phyloP scores from a whole-genome alignment of 2,888 invertebrate species.

The Drosophila ustulata region DNA sequence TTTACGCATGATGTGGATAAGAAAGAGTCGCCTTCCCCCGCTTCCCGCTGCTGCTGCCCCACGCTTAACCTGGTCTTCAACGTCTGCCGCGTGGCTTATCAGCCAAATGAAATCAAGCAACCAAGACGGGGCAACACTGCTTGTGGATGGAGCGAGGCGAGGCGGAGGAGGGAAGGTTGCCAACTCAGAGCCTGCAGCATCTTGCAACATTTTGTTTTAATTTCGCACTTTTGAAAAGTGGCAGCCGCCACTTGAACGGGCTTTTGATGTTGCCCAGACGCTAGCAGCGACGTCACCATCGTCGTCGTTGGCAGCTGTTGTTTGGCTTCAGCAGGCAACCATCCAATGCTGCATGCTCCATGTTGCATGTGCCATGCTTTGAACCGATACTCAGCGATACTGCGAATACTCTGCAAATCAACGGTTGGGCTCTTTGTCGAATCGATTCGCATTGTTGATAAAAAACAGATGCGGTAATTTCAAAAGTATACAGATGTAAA shows the following conservation, averaged over 20 bases:
- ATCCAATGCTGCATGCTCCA: conserved; percentile 27
- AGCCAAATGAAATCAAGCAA: conserved; percentile 67
- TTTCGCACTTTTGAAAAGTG: conserved; percentile 76
- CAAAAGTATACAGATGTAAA: no score
- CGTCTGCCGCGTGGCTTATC: conserved; percentile 58
- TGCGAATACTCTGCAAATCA: conserved; percentile 16
- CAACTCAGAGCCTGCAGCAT: conserved; percentile 67
- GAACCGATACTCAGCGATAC: conserved; percentile 11
- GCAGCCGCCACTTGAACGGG: conserved; percentile 72
- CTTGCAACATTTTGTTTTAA: conserved; percentile 78
- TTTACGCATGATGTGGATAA: conserved; percentile 72
- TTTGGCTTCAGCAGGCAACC: conserved; percentile 43
- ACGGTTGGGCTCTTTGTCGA: no score
- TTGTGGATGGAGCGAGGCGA: not conserved
- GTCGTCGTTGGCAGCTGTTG: conserved; percentile 55
- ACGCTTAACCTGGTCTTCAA: conserved; percentile 23
- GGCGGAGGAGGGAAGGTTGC: conserved; percentile 9
- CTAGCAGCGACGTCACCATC: conserved; percentile 37
- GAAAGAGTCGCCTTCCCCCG: conserved; percentile 12
- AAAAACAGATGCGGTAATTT: no score
- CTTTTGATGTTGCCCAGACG: conserved; percentile 70
- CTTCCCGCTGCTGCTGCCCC: not conserved
- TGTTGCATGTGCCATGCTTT: conserved; percentile 17
- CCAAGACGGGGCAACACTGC: conserved; percentile 41
- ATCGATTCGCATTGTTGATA: no score